Percentiles rank a stretch among this genome's conserved stretches.
These are phyloP conservation scores for Knipowitschia caucasica DNA, from an alignment of 2,797 vertebrate genomes.

Conservation along the genomic window DNA sequence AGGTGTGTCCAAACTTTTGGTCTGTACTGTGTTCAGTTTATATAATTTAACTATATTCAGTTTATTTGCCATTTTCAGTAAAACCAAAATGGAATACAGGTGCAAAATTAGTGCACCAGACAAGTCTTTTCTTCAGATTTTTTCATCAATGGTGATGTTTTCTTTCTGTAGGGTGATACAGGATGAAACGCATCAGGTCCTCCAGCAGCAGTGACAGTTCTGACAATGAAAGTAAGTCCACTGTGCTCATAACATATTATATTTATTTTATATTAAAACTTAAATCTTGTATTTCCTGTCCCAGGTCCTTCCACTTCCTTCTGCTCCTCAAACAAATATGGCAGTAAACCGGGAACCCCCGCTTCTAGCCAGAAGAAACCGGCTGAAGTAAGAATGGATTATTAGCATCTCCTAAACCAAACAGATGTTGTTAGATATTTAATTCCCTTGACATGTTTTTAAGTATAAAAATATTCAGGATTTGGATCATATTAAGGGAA, in stretches of 20 bases:
- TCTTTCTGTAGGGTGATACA: constrained; percentile 83
- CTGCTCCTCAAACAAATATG: constrained; percentile 88
- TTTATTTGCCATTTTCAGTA: too few relatives aligned
- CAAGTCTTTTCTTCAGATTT: background rate
- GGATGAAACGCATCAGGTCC: constrained; percentile 95
- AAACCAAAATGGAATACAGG: too few relatives aligned
- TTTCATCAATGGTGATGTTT: background rate
- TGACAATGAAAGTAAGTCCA: constrained; percentile 94
- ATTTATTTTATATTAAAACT: background rate
- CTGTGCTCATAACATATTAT: background rate
- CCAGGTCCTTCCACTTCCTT: constrained; percentile 95
- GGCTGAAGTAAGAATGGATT: constrained; percentile 82
- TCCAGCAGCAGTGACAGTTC: constrained; percentile 98
- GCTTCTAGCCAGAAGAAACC: constrained; percentile 89
- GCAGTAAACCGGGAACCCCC: constrained; percentile 84
- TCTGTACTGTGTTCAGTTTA: too few relatives aligned
- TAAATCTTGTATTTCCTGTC: constrained; percentile 20
- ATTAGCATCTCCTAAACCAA: too few relatives aligned
- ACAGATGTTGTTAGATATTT: too few relatives aligned
- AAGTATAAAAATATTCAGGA: too few relatives aligned
- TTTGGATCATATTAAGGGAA: too few relatives aligned
- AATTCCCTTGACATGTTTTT: too few relatives aligned
- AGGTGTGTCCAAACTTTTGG: too few relatives aligned
- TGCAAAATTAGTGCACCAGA: too few relatives aligned
- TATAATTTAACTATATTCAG: too few relatives aligned